Percentiles rank a stretch among this genome's conserved stretches.
These are phyloP conservation scores for Noctua janthina DNA, from an alignment of 2,888 invertebrate genomes.

Conservation along the genomic window DNA sequence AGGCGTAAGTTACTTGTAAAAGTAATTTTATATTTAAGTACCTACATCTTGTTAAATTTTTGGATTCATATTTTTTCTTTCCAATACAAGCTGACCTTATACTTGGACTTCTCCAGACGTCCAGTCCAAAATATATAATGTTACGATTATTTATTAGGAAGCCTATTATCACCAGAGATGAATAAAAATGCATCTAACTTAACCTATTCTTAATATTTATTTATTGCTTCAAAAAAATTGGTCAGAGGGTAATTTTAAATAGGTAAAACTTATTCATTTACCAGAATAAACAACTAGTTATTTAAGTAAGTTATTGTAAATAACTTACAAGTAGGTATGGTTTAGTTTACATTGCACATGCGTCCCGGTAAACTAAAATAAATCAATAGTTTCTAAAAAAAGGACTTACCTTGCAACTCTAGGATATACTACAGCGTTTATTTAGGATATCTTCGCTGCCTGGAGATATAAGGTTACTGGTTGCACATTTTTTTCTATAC, in stretches of 20 bases:
- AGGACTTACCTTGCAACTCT: constrained; percentile 14
- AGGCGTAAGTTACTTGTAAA: neutral
- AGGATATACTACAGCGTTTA: neutral
- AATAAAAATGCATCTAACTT: neutral
- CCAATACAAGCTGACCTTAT: neutral
- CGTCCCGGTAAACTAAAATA: constrained; percentile 17
- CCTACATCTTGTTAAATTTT: neutral
- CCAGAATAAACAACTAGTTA: neutral
- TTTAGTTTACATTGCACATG: constrained; percentile 23
- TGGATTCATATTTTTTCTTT: neutral
- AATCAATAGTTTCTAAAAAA: constrained; percentile 19
- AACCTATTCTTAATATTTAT: constrained; percentile 6
- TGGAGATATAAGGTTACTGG: neutral
- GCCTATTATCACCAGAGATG: neutral
- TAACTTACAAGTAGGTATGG: rapidly evolving
- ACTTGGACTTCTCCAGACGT: neutral
- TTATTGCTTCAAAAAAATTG: neutral
- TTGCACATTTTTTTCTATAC: constrained; percentile 5
- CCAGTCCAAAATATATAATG: neutral
- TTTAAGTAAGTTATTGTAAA: neutral
- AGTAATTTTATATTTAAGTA: neutral
- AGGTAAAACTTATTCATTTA: neutral
- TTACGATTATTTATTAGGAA: neutral
- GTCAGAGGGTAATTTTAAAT: neutral
- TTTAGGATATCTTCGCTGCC: neutral